Percentiles rank a stretch among this genome's conserved stretches.
These are phyloP conservation scores for Typhlichthys eigenmanni DNA, from an alignment of 2,797 vertebrate species.

Conservation along the genomic window DNA sequence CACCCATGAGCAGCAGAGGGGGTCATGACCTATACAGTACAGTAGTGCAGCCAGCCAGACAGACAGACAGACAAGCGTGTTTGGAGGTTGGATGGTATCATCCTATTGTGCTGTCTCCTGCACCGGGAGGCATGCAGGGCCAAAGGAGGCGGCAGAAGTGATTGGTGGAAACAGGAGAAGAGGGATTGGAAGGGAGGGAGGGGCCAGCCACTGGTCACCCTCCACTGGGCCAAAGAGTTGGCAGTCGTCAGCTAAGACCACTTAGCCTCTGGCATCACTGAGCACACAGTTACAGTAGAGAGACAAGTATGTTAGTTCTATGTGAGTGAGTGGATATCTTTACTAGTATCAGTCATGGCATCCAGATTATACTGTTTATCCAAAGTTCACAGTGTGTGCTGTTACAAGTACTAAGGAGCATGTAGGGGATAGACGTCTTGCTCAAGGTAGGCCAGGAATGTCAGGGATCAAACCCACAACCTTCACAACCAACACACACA, in stretches of 20 bases:
- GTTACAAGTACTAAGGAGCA: too few relatives aligned
- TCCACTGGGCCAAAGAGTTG: slow-evolving; percentile 32
- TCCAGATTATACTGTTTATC: too few relatives aligned
- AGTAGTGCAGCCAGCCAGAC: not conserved
- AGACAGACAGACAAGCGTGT: slow-evolving; percentile 40
- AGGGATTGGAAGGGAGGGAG: not conserved
- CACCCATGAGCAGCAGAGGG: slow-evolving; percentile 46
- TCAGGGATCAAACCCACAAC: too few relatives aligned
- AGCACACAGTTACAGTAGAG: too few relatives aligned
- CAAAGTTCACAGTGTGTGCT: too few relatives aligned
- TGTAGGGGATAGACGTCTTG: too few relatives aligned
- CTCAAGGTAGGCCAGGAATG: too few relatives aligned
- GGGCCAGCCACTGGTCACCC: slow-evolving; percentile 21
- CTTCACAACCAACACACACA: too few relatives aligned
- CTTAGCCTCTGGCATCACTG: too few relatives aligned
- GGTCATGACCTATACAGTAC: slow-evolving; percentile 48
- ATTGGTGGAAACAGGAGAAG: slow-evolving; percentile 1
- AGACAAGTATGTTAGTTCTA: too few relatives aligned
- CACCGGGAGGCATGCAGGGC: slow-evolving; percentile 48
- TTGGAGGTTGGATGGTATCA: slow-evolving; percentile 54
- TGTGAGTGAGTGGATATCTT: too few relatives aligned
- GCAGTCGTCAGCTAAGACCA: not conserved
- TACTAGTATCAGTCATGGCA: too few relatives aligned
- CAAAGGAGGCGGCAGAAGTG: not conserved
- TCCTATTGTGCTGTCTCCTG: slow-evolving; percentile 70